Conservation (phyloP, 2,797 vertebrate genomes). For the Buphagus erythrorhynchus region DNA sequence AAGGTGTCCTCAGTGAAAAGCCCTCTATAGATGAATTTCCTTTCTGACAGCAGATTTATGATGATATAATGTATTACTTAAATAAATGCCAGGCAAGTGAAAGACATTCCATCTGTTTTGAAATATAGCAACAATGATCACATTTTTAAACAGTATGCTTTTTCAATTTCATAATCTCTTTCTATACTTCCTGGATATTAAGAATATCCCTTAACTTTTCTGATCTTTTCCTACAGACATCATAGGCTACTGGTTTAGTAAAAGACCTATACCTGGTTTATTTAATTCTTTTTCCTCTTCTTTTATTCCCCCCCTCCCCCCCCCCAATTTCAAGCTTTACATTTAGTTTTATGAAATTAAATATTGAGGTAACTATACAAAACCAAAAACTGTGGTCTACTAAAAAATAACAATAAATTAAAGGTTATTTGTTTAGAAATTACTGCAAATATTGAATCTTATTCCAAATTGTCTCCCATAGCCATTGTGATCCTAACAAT, state of each 20-base stretch:
- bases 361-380: background rate
- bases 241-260: background rate
- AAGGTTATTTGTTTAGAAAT: background rate
- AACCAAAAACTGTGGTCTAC: background rate
- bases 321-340: background rate
- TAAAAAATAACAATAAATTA: background rate
- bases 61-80: background rate
- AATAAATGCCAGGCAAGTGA: background rate
- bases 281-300: background rate
- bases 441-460: background rate
- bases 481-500: background rate
- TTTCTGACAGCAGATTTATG: background rate
- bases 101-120: background rate
- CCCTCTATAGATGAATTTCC: background rate
- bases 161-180: background rate
- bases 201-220: background rate
- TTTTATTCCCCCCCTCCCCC: rapidly evolving
- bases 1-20: background rate
- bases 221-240: background rate
- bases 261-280: background rate
- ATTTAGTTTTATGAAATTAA: background rate
- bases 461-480: background rate
- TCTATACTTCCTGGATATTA: background rate
- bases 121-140: background rate
- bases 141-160: background rate